These are phyloP conservation scores for Onychorhynchus coronatus DNA, from an alignment of 2,113 vertebrate species.

Conservation along the genomic window DNA sequence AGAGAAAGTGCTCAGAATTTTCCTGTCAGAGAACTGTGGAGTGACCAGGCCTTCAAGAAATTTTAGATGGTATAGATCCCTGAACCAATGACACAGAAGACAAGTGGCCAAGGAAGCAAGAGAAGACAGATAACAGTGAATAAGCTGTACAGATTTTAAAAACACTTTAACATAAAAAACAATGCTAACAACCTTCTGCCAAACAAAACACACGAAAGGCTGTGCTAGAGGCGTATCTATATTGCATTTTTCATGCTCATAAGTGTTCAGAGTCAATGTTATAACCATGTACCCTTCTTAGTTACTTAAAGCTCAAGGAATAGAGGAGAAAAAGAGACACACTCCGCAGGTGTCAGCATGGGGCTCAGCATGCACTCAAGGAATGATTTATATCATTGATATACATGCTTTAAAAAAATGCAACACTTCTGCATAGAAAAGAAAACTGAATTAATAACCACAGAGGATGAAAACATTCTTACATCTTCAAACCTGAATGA, in stretches of 20 bases:
- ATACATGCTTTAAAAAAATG: background rate
- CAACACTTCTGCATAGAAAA: background rate
- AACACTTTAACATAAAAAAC: background rate
- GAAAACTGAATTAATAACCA: background rate
- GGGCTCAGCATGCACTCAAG: background rate
- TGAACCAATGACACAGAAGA: background rate
- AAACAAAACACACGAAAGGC: constrained; percentile 2
- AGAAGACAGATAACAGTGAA: background rate
- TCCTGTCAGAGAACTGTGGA: background rate
- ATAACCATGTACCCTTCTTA: background rate
- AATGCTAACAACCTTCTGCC: background rate
- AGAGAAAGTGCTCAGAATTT: background rate
- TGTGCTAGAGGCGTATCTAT: background rate
- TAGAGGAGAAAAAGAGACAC: background rate
- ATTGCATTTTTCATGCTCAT: constrained; percentile 25
- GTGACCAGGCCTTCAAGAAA: background rate
- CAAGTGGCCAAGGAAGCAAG: background rate
- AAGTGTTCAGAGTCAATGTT: constrained; percentile 15
- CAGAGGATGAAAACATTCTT: background rate
- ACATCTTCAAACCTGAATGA: background rate
- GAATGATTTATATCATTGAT: constrained; percentile 22
- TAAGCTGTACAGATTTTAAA: background rate
- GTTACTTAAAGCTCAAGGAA: constrained; percentile 19
- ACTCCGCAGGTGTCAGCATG: background rate
- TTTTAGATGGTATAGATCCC: background rate